These are phyloP conservation scores for Pristionchus entomophagus DNA, from an alignment of 2,888 invertebrate genomes.

Conservation along the genomic window DNA sequence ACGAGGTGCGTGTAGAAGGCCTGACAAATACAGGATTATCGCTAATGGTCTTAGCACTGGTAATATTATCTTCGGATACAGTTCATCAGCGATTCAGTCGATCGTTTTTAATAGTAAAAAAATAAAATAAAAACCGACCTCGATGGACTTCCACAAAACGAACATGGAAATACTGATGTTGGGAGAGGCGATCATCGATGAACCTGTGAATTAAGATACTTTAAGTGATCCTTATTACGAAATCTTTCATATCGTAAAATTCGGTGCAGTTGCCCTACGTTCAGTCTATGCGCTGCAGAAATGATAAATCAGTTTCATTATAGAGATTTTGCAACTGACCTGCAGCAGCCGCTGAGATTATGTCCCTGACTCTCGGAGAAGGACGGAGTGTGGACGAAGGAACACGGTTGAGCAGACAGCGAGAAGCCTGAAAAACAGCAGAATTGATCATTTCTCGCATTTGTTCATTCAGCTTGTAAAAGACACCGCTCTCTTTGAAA, in stretches of 20 bases:
- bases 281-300: no score
- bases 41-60: background rate
- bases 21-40: constrained; percentile 77
- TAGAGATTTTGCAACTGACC: background rate
- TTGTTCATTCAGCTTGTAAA: no score
- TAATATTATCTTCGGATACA: background rate
- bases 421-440: constrained; percentile 38
- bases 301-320: no score
- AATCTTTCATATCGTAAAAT: no score
- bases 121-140: constrained; percentile 80
- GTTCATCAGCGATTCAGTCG: no score
- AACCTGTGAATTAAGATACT: background rate
- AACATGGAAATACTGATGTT: constrained; percentile 87
- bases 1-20: constrained; percentile 85
- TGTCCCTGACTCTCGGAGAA: background rate
- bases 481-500: no score
- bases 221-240: background rate
- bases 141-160: constrained; percentile 87
- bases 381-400: background rate
- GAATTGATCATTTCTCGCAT: background rate
- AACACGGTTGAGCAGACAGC: constrained; percentile 32
- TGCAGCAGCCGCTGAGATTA: background rate
- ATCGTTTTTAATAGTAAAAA: no score
- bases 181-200: constrained; percentile 82
- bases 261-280: no score